Evolutionary conservation across 2,888 invertebrate genomes (phyloP).

Genomic region (Leucoptera coffeella): DNA sequence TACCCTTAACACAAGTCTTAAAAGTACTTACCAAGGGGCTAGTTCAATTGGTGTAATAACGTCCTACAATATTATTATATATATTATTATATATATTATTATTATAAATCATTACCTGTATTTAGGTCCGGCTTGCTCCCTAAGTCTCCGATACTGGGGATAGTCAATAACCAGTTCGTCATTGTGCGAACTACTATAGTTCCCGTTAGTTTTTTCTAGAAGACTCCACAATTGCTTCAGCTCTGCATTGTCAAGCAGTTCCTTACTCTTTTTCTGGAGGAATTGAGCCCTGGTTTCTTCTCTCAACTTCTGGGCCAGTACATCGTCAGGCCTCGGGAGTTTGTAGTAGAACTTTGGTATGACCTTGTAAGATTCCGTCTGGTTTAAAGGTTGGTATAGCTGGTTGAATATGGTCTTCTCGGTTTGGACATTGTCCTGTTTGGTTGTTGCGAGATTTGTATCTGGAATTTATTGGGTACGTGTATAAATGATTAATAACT

Average conservation of each 20-base stretch:
- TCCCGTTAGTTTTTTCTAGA: constrained; percentile 75
- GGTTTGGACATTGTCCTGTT: constrained; percentile 33
- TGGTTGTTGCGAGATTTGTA: constrained; percentile 26
- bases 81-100: no score
- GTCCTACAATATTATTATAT: no score
- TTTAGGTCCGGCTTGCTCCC: constrained; percentile 66
- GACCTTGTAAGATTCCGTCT: constrained; percentile 47
- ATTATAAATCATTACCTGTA: no score
- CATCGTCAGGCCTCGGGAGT: constrained; percentile 71
- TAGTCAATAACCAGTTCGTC: constrained; percentile 85
- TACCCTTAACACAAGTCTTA: no score
- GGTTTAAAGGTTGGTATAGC: constrained; percentile 44
- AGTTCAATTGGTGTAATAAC: no score
- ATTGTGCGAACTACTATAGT: constrained; percentile 51
- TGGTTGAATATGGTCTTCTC: constrained; percentile 52
- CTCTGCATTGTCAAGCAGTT: constrained; percentile 82
- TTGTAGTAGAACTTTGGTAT: constrained; percentile 74
- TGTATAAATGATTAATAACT: neutral
- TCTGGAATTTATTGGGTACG: constrained; percentile 13
- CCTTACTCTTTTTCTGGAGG: constrained; percentile 76
- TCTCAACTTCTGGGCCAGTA: constrained; percentile 71
- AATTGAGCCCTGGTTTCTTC: constrained; percentile 87
- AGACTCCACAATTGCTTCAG: constrained; percentile 78
- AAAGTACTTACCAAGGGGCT: no score
- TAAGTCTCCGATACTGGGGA: constrained; percentile 76